Evolutionary conservation across 2,888 invertebrate species (phyloP).

Genomic region (Lutraria lutraria): DNA sequence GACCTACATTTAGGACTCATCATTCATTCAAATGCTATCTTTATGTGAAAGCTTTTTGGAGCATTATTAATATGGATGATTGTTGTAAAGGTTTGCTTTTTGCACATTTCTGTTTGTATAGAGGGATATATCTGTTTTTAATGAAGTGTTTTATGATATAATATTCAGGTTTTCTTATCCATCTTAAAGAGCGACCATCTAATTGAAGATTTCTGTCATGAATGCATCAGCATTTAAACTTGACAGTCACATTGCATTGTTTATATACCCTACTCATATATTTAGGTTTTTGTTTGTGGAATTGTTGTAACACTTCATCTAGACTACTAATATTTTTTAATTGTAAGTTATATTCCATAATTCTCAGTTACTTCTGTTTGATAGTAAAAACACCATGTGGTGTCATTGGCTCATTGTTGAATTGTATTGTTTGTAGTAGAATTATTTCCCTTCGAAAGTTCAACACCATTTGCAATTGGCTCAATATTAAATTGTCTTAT

Average conservation of each 20-base stretch:
- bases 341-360: background rate
- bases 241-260: background rate
- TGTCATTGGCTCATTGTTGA: background rate
- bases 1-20: background rate
- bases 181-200: background rate
- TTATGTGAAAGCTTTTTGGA: background rate
- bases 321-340: background rate
- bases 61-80: background rate
- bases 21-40: background rate
- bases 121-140: background rate
- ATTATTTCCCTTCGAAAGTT: too few species aligned
- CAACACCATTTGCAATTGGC: background rate
- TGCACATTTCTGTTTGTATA: background rate
- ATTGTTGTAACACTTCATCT: background rate
- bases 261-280: background rate
- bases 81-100: background rate
- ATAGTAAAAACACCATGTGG: background rate
- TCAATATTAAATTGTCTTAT: background rate
- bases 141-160: background rate
- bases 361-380: background rate
- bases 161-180: background rate
- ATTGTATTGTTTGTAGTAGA: background rate
- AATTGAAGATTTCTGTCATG: background rate
- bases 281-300: background rate
- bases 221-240: background rate